Evolutionary conservation across 2,888 invertebrate genomes (phyloP), one percentile per base, ranked within the genome.

Genomic region (Hirtodrosophila alboralis): DNA sequence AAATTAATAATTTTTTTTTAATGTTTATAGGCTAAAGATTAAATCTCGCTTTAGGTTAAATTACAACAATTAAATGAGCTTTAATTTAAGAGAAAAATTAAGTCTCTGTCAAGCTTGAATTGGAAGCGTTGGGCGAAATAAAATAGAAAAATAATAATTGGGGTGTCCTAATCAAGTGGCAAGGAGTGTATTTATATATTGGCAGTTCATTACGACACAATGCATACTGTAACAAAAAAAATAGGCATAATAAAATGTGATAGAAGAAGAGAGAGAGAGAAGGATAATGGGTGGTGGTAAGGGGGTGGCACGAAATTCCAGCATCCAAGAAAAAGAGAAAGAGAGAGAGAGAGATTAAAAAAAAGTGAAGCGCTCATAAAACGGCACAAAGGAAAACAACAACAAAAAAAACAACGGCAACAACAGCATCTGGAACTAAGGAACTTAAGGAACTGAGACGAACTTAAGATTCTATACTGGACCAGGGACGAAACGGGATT

Each of bases 361-460:
- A 69, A 84, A 78, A 83, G 85, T 72, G 72, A 72, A 72, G 72
- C 75, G 75, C 70, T 56, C 65, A 65, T 72, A 70, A 70, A 72
- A 72, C 72, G 72, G 72, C 75, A 72, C 56, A 77, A 81, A 85
- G 60, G 68, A 79, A 83, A 84, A 48, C 75, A 68, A 51, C 75
- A 72, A n/a, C n/a, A 79, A 59, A 67, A 74, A 56, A 41, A 26
- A 31, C 49, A 31, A 45, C 54, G 41, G 52, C 61, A 56, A 18
- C 43, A 12, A 43, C 65, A 73, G 58, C 64, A 45, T 61, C 62
- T 47, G 66, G 48, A 71, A 41, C 52, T 53, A 10, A 40, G 43
- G 21, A 47, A 51, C 33, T 31, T 18, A 30, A 27, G 16, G 38
- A 37, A 26, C 18, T 34, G 30, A 33, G 49, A 16, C 10, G 28